Conservation (phyloP, 2,797 vertebrate genomes). For the Clarias fuscus region DNA sequence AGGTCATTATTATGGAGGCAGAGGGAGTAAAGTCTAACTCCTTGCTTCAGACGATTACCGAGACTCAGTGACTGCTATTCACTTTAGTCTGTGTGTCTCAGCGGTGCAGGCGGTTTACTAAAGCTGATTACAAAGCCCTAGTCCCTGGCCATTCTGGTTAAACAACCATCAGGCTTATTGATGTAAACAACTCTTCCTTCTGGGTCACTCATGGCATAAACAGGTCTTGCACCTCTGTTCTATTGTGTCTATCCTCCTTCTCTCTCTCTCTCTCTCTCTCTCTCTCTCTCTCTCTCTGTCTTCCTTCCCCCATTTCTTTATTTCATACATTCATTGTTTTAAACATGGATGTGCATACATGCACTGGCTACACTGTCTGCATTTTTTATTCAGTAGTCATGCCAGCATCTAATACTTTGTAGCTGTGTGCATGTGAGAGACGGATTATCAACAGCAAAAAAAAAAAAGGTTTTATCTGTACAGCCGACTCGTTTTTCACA, state of each 20-base stretch:
- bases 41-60: conserved; percentile 39
- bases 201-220: conserved; percentile 56
- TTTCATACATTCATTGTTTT: conserved; percentile 22
- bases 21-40: neutral
- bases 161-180: conserved; percentile 50
- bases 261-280: conserved; percentile 16
- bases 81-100: conserved; percentile 43
- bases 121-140: conserved; percentile 69
- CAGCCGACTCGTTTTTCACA: conserved; percentile 25
- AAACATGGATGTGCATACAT: conserved; percentile 12
- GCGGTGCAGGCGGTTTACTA: conserved; percentile 47
- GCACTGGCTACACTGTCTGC: neutral
- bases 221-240: conserved; percentile 18
- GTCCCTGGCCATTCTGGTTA: conserved; percentile 59
- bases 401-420: conserved; percentile 19
- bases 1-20: neutral
- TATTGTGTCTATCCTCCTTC: conserved; percentile 13
- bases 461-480: conserved; percentile 53
- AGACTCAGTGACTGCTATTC: conserved; percentile 28
- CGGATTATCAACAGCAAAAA: neutral
- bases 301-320: neutral
- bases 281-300: conserved; percentile 34
- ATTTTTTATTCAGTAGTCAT: neutral
- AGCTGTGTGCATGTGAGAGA: conserved; percentile 48
- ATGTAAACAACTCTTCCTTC: conserved; percentile 62